Evolutionary conservation across 1,140 invertebrate species (phyloP).

Genomic region (Mizuhopecten yessoensis): DNA sequence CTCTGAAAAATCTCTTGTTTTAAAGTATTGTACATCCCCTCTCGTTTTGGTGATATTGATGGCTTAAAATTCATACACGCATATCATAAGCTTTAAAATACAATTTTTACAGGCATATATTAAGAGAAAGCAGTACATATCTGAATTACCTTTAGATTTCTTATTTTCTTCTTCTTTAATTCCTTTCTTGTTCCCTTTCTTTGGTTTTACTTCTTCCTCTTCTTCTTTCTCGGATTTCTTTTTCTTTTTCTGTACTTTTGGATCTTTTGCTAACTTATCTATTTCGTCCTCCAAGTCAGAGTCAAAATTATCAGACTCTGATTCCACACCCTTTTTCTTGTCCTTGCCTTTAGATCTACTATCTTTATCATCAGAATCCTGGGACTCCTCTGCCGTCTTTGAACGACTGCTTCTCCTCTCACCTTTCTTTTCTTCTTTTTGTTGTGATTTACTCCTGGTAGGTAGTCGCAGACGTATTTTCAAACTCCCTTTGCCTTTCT

Average conservation of each 20-base stretch:
- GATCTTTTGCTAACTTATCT: constrained; percentile 58
- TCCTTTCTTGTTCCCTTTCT: constrained; percentile 50
- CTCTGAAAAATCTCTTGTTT: no score
- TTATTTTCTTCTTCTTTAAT: background rate
- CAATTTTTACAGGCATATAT: no score
- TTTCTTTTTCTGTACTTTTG: constrained; percentile 48
- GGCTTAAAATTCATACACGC: no score
- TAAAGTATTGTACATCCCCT: no score
- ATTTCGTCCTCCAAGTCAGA: constrained; percentile 61
- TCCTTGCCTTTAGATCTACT: background rate
- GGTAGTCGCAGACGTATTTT: background rate
- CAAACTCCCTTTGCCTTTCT: constrained; percentile 36
- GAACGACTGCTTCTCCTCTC: background rate
- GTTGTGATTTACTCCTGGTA: background rate
- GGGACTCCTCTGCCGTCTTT: background rate
- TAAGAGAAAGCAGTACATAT: no score
- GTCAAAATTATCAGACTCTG: constrained; percentile 54
- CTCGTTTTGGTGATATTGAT: no score
- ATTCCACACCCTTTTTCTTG: constrained; percentile 14
- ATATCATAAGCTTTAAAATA: no score
- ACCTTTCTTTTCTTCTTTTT: background rate
- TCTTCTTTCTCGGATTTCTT: constrained; percentile 42
- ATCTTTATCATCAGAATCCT: constrained; percentile 36
- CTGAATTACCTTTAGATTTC: background rate
- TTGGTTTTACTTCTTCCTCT: constrained; percentile 43